Base-by-base conservation (phyloP, 1,140 invertebrate species). In the Hypothenemus hampei region DNA sequence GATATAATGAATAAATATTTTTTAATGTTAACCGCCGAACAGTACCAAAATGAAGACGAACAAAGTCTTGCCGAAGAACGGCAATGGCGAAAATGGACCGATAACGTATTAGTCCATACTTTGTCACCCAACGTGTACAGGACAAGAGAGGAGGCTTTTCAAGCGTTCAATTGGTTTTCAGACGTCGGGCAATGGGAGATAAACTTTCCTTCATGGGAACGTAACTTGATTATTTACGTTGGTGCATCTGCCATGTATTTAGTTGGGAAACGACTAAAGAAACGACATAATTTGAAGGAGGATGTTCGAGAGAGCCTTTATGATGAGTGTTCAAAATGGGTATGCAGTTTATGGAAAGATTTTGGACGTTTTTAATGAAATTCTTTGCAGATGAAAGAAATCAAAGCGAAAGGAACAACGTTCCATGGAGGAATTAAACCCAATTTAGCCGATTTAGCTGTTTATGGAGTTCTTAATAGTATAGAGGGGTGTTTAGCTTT, bases 81-180 rank as follows among this genome's bases (percentile, higher is more conserved):
- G 44, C 86, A 93, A 68, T 98, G 95, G 95, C 78, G 97, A 55
- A 81, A 86, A 67, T 99, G 97, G 97, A 86, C 86, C 0, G 97
- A 99, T 72, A 79, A 84, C 40, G 83, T 87, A 39, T 77, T 97
- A 7, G 92, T 98, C 1, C 94, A 98, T 69, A 83, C 85, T 0
- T 76, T 99, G 33, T 98, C 96, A 3, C 97, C 97, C 8, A 99
- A 99, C 76, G 92, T 98, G 41, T 99, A 99, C 67, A 80, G 93
- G 50, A 93, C 89, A 0, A 71, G 78, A 3, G 69, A 72, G 3
- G 97, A 99, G 78, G 80, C 96, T 0, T 70, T 93, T 15, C 81
- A 93, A 70, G 86, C 93, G 0, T 97, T 98, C 69, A 81, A 85
- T 57, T 93, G 91, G 85, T 97, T 97, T 73, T 89, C 91, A 8